Conservation (phyloP, 2,797 vertebrate genomes). For the Hybognathus amarus region DNA sequence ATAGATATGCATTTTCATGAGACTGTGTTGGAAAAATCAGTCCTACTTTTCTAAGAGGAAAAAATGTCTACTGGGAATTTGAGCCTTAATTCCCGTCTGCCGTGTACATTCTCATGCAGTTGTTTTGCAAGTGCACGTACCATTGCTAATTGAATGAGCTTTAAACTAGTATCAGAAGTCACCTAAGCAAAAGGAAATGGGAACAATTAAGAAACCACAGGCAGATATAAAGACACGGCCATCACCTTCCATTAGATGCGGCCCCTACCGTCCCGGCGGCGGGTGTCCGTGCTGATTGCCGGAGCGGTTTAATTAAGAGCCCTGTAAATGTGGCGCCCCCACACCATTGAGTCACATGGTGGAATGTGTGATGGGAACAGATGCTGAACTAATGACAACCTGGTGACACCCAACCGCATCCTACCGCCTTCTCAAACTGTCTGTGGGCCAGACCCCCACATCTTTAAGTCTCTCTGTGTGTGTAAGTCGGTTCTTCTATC, state of each 20-base stretch:
- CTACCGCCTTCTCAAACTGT: conserved; percentile 64
- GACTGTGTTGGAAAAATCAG: no score
- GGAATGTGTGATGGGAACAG: conserved; percentile 88
- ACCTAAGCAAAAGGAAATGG: conserved; percentile 20
- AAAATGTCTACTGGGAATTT: conserved; percentile 39
- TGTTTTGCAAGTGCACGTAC: conserved; percentile 23
- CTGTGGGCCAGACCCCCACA: conserved; percentile 60
- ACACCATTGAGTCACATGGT: conserved; percentile 82
- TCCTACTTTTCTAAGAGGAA: conserved; percentile 18
- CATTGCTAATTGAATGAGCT: conserved; percentile 37
- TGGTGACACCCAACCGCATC: conserved; percentile 85
- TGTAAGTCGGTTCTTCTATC: conserved; percentile 18
- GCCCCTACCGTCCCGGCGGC: conserved; percentile 54
- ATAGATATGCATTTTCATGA: no score
- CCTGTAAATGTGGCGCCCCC: conserved; percentile 80
- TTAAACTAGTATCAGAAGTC: conserved; percentile 43
- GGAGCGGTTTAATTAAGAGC: conserved; percentile 89
- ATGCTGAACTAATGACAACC: conserved; percentile 88
- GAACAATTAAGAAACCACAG: conserved; percentile 36
- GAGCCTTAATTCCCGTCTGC: conserved; percentile 15
- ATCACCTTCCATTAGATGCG: conserved; percentile 32
- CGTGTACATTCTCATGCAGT: conserved; percentile 10
- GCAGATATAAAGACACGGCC: conserved; percentile 32
- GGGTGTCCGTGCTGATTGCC: conserved; percentile 84
- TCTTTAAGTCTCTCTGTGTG: conserved; percentile 37